Percentiles rank a stretch among this genome's conserved stretches.
phyloP scores from a whole-genome alignment of 2,113 vertebrate species.

The Gymnorhina tibicen region DNA sequence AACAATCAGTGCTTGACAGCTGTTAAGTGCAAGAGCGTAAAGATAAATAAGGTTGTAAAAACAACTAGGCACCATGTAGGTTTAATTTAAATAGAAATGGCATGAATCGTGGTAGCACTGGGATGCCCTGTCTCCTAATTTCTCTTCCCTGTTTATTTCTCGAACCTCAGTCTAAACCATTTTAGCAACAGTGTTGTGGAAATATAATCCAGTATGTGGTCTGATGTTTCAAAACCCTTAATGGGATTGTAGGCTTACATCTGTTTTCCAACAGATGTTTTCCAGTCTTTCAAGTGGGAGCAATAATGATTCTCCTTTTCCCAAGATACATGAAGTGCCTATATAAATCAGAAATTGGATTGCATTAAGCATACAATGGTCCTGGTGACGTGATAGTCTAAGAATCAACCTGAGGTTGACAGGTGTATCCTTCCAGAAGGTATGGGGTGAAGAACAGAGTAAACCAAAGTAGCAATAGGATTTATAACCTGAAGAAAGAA shows the following conservation, averaged over 20 bases:
- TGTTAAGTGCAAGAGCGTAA: background rate
- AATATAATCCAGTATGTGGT: background rate
- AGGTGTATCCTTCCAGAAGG: background rate
- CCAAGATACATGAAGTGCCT: background rate
- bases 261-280: background rate
- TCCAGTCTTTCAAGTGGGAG: background rate
- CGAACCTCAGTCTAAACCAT: background rate
- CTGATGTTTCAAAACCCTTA: background rate
- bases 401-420: background rate
- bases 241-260: background rate
- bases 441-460: background rate
- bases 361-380: background rate
- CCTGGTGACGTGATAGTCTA: background rate
- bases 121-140: background rate
- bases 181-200: background rate
- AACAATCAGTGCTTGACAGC: background rate
- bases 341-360: background rate
- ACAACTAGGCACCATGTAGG: background rate
- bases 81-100: background rate
- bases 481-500: background rate
- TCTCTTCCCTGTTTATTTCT: background rate
- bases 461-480: background rate
- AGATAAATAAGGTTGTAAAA: background rate
- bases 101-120: background rate
- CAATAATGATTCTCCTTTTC: background rate